phyloP scores from a whole-genome alignment of 2,113 vertebrate species.

The Polypterus senegalus region DNA sequence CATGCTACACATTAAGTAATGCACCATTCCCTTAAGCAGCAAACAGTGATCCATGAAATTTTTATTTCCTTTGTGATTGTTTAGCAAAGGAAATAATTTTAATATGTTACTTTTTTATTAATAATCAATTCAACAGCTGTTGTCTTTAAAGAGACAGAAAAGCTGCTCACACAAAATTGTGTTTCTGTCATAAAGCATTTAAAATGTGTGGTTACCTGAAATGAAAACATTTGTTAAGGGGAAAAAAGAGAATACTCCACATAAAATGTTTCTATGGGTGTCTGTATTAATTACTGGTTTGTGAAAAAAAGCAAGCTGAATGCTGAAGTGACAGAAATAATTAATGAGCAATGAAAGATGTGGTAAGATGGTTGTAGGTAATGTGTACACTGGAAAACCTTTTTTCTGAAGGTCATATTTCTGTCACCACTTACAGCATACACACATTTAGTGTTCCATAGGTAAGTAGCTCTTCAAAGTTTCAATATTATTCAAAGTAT shows the following conservation, averaged over 20 bases:
- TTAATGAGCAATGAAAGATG: slow-evolving; percentile 5
- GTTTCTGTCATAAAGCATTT: background rate
- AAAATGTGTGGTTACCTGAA: background rate
- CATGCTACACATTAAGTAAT: no score
- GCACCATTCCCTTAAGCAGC: background rate
- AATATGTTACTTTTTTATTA: background rate
- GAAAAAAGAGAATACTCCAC: slow-evolving; percentile 1
- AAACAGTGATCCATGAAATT: background rate
- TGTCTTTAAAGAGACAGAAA: background rate
- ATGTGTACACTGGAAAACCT: background rate
- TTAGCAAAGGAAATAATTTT: background rate
- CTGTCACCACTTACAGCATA: background rate
- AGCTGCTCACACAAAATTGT: background rate
- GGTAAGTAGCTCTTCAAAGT: no score
- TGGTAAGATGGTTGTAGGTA: background rate
- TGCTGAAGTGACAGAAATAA: slow-evolving; percentile 3
- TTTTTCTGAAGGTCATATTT: slow-evolving; percentile 3
- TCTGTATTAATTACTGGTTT: slow-evolving; percentile 7
- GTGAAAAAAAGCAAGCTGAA: background rate
- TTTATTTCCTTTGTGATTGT: background rate
- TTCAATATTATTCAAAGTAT: no score
- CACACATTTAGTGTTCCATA: background rate
- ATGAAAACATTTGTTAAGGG: background rate
- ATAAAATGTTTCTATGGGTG: slow-evolving; percentile 1
- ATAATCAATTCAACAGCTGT: background rate